Percentiles rank a stretch among this genome's conserved stretches.
Conservation (phyloP, 2,888 invertebrate genomes). For the Euproctis similis region DNA sequence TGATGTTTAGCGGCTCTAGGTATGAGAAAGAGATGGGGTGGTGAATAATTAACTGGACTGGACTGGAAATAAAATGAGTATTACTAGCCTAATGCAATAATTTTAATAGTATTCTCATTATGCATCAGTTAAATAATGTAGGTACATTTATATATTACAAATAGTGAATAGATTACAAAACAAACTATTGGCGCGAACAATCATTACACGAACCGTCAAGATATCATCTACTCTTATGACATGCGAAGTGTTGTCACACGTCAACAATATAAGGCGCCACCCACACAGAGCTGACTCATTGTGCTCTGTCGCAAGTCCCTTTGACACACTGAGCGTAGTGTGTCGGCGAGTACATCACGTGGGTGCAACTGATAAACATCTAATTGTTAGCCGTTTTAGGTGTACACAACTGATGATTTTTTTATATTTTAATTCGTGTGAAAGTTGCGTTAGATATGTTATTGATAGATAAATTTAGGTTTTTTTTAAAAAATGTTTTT, state of each 20-base stretch:
- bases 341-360: constrained; percentile 39
- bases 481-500: no score
- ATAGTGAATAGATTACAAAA: constrained; percentile 1
- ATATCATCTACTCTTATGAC: constrained; percentile 14
- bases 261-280: constrained; percentile 22
- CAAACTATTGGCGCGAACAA: constrained; percentile 1
- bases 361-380: constrained; percentile 66
- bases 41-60: no score
- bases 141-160: no score
- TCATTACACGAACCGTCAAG: constrained; percentile 5
- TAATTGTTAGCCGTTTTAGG: constrained; percentile 54
- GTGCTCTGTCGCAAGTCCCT: constrained; percentile 47
- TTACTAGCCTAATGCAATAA: no score
- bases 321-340: no score
- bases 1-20: no score
- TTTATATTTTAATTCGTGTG: neutral
- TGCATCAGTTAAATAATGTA: no score
- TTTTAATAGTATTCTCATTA: no score
- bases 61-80: no score
- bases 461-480: no score
- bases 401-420: constrained; percentile 10
- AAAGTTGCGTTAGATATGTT: neutral
- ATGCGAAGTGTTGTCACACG: constrained; percentile 16
- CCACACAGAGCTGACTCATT: constrained; percentile 45
- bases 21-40: no score